Base-by-base conservation (phyloP, 2,888 invertebrate genomes). In the Stomorhina lunata region DNA sequence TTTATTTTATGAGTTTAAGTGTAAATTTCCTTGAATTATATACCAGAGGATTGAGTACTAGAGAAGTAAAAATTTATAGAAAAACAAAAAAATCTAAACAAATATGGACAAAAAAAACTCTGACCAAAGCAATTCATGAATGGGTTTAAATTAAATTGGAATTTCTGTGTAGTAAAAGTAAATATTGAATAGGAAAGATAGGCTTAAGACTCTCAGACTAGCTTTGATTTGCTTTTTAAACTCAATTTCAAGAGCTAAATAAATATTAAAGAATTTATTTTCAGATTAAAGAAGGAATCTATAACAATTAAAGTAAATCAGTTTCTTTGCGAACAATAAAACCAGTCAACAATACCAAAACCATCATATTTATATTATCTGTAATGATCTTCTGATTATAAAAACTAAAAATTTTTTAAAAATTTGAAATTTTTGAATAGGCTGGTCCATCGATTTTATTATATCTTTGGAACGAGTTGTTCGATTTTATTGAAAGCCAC, bases 1-100 rank as follows among this genome's bases (percentile, higher is more conserved):
- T 82, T 82, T 82, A 82, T 82, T 82, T 82, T 82, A 82, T 76
- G 75, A 79, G 79, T 82, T 71, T 55, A 82, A 82, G 82, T 82
- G 79, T 79, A 79, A 82, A 82, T 82, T 82, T 82, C 82, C 82
- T 82, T 79, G 75, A 66, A 65, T 32, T 61, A 43, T 22, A 50
- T 29, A 66, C 48, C 45, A 34, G 61, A 48, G n/a, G n/a, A n/a
- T n/a, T n/a, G n/a, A 37, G 17, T 66, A 57, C 50, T 59, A 61
- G 10, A 55, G 34, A 65, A 17, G 40, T 20, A 34, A 37, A 29
- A 20, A 9, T n/a, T n/a, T n/a, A n/a, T 40, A 57, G 57, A 34
- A 15, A 55, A 48, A 17, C 37, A 37, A 32, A 40, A 22, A 65
- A 32, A 15, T 45, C 59, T 68, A 66, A 75, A 57, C 48, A 75